Evolutionary conservation across 2,797 vertebrate species (phyloP), one percentile per base, ranked within the genome.

Genomic region (Chelmon rostratus): DNA sequence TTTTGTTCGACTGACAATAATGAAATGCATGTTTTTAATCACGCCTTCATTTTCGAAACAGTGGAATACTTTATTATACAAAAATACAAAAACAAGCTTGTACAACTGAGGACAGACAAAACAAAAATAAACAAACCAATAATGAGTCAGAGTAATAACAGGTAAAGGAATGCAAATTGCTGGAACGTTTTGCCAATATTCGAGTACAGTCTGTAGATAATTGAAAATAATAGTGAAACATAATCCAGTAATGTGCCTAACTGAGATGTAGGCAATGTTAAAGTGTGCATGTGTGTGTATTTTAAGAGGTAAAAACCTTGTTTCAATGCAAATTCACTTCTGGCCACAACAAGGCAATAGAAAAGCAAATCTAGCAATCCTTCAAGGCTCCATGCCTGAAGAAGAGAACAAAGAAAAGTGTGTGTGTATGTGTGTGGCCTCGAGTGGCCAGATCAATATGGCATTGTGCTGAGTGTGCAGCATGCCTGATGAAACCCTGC

Each of bases 381-480:
- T 75, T 61, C 33, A 54, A 31, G 59, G 46, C 40, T 72, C n/a
- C 8, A 63, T 6, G 76, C 53, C 72, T 6, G 42, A 80, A 68
- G 49, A 67, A 42, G 37, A 53, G 84, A 89, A 92, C 88, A 91
- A 92, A 92, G 87, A 76, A 47, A 19, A 44, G 88, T 13, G 40
- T 42, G 40, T 42, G 58, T 53, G 53, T 57, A 63, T 81, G 67
- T 84, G 68, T 86, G 85, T 85, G 88, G 78, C 81, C 84, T 67
- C 9, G 19, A 64, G 52, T 44, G 77, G 78, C 61, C 85, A 23
- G 89, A 94, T 93, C 92, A 78, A 94, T 93, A 89, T 47, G 0
- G 57, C 73, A 59, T 73, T 84, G 86, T 91, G 93, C 92, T 91
- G 93, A 93, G 73, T 87, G 62, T 83, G 91, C 92, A 92, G 90